phyloP scores from a whole-genome alignment of 2,113 vertebrate genomes.

The Sapajus apella region DNA sequence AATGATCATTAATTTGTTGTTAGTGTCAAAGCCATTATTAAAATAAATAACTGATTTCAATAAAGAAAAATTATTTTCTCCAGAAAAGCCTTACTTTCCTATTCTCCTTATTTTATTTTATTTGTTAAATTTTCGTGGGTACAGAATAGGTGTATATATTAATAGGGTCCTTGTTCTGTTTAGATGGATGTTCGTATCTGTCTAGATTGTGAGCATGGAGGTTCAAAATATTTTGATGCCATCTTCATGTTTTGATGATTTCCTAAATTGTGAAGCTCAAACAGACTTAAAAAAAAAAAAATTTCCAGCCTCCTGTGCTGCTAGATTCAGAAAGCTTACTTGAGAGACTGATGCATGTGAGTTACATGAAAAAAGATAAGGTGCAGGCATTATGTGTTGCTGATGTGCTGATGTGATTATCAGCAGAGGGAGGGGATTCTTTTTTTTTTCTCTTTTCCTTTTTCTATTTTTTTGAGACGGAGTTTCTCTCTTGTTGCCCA shows the following conservation, averaged over 20 bases:
- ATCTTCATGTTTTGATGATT: background rate
- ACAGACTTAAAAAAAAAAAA: background rate
- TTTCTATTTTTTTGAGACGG: no score
- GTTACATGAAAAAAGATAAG: background rate
- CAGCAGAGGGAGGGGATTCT: background rate
- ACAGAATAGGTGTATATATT: no score
- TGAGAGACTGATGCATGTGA: background rate
- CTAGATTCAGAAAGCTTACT: background rate
- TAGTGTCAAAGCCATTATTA: constrained; percentile 3
- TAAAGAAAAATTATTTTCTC: constrained; percentile 26
- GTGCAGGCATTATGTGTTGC: background rate
- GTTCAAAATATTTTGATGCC: background rate
- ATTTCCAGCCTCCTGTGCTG: background rate
- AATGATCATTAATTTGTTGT: background rate
- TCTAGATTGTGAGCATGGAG: background rate
- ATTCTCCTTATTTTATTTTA: background rate
- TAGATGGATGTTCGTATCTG: background rate
- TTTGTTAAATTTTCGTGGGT: no score
- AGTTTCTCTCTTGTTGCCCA: no score
- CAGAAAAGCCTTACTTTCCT: background rate
- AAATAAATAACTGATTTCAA: constrained; percentile 14
- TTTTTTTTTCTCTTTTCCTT: no score
- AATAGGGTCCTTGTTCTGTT: background rate
- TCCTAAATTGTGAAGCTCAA: constrained; percentile 10
- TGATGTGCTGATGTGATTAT: background rate